phyloP scores from a whole-genome alignment of 2,888 invertebrate genomes.

The Drosophila melanosoma region DNA sequence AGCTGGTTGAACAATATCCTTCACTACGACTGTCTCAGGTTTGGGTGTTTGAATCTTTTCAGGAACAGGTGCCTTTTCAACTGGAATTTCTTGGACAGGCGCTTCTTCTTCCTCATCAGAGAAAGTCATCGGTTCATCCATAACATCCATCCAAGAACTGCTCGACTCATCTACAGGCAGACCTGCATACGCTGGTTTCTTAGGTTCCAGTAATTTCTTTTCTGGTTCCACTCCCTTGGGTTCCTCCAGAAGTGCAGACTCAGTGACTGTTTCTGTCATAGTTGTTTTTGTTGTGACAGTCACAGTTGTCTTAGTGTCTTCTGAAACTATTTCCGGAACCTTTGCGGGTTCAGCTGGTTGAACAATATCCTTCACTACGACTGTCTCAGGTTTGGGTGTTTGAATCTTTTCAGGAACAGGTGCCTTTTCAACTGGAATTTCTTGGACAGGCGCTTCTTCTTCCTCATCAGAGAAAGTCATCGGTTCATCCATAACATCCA shows the following conservation, averaged over 20 bases:
- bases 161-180: conserved; percentile 20
- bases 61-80: not conserved
- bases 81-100: conserved; percentile 2
- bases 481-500: conserved; percentile 82
- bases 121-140: conserved; percentile 81
- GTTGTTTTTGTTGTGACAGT: conserved; percentile 31
- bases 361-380: not conserved
- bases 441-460: conserved; percentile 29
- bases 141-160: conserved; percentile 76
- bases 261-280: conserved; percentile 19
- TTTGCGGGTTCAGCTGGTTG: not conserved
- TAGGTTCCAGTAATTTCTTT: not conserved
- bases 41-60: conserved; percentile 44
- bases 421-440: not conserved
- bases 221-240: conserved; percentile 4
- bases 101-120: conserved; percentile 63
- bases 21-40: not conserved
- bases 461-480: conserved; percentile 74
- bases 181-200: conserved; percentile 15
- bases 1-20: not conserved
- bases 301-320: conserved; percentile 23
- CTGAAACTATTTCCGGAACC: not conserved
- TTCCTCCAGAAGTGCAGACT: conserved; percentile 2
- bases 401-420: conserved; percentile 45
- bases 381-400: not conserved